Base-by-base conservation (phyloP, 2,113 vertebrate genomes). In the Lamprotornis superbus region DNA sequence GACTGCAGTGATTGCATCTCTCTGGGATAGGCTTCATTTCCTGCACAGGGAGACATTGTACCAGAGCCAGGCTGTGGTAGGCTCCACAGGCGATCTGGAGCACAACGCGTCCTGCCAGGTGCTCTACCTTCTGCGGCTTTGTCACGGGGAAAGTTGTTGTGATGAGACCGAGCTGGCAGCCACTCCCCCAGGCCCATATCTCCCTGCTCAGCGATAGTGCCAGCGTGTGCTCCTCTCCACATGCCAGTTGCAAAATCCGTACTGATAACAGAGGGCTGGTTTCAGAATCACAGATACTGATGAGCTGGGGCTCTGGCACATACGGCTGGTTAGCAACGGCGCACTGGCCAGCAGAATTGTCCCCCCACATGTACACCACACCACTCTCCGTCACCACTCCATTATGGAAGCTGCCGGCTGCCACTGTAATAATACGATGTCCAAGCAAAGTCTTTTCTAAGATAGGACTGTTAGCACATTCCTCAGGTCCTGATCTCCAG, bases 121-220 rank as follows among this genome's bases (percentile, higher is more conserved):
- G 98, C 87, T 99, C 98, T 4, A 99, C 98, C 81, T 98, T 99
- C 59, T 99, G 99, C 0, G 99, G 99, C 90, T 98, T 99, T 95
- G 98, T 99, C 64, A 99, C 98, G 1, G 99, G 99, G 83, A 98
- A 99, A 52, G 95, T 70, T 8, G 97, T 88, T 11, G 98, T 97
- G 44, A 98, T 98, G 90, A 99, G 98, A 12, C 99, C 99, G 3
- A 99, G 97, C 97, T 99, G 99, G 94, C 98, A 98, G n/a, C 99
- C 99, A 1, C 98, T 99, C 63, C 99, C 99, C 99, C 99, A 99
- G 9, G 99, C 98, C 99, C 99, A 99, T 86, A 99, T 98, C 96
- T 99, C 99, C 46, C 98, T 97, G 96, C 97, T 98, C 30, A 97
- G 96, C 0, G 99, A 99, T 35, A 99, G 96, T 0, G 99, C 99